Conservation (phyloP, 2,113 vertebrate species). For the Salvelinus sp. region DNA sequence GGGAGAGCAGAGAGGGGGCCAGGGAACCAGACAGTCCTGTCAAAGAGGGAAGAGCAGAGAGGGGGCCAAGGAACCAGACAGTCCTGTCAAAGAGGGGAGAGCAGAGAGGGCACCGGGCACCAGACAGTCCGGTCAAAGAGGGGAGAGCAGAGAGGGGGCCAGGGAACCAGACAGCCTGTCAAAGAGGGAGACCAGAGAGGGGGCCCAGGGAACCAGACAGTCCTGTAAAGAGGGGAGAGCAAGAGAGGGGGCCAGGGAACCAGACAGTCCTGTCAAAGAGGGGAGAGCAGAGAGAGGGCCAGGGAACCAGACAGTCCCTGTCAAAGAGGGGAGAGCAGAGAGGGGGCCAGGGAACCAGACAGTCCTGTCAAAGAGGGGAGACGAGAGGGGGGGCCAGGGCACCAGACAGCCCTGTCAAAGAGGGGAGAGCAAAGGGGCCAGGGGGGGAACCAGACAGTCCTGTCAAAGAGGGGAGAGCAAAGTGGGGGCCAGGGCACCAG, state of each 20-base stretch:
- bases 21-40: not conserved
- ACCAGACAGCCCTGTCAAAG: not conserved
- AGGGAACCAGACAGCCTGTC: too few relatives aligned
- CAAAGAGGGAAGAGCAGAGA: conserved; percentile 2
- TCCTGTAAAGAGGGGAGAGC: not conserved
- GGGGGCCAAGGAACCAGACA: not conserved
- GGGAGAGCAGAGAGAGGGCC: too few relatives aligned
- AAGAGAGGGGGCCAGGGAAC: too few relatives aligned
- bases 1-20: not conserved
- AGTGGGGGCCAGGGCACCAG: not conserved
- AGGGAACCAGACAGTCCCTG: too few relatives aligned
- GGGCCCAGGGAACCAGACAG: too few relatives aligned
- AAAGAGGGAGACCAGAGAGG: too few relatives aligned
- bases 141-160: too few relatives aligned
- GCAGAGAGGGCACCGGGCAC: not conserved
- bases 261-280: too few relatives aligned
- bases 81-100: not conserved
- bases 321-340: conserved; percentile 13
- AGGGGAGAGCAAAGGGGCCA: not conserved
- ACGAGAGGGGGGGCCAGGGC: too few relatives aligned
- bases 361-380: not conserved
- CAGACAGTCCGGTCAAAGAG: not conserved
- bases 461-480: conserved; percentile 1
- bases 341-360: too few relatives aligned
- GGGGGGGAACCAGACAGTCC: not conserved